Base-by-base conservation (phyloP, 2,797 vertebrate genomes). In the Pelodytes ibericus region DNA sequence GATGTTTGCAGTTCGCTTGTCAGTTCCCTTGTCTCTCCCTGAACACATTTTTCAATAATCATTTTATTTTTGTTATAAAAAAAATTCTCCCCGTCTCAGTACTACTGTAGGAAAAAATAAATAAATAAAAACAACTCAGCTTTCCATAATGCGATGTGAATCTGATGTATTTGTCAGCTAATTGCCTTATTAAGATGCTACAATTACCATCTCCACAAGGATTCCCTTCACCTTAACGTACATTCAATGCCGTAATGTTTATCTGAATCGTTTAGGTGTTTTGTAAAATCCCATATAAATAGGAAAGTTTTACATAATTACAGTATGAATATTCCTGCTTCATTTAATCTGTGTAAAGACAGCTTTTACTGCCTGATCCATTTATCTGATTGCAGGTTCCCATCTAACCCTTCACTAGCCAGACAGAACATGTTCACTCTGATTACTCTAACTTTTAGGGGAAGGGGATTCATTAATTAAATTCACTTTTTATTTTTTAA, bases 101-200 rank as follows among this genome's bases (percentile, higher is more conserved):
- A n/a, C n/a, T n/a, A n/a, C n/a, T n/a, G n/a, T n/a, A n/a, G n/a
- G n/a, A n/a, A n/a, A n/a, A n/a, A n/a, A n/a, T n/a, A n/a, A n/a
- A n/a, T n/a, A n/a, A n/a, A n/a, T n/a, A n/a, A n/a, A n/a, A n/a
- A n/a, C n/a, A n/a, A n/a, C n/a, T n/a, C n/a, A n/a, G n/a, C n/a
- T n/a, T n/a, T n/a, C n/a, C n/a, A n/a, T n/a, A n/a, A n/a, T n/a
- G n/a, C n/a, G 60, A 64, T 71, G 64, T 77, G 74, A 64, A 77
- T 77, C 59, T 71, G 59, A 77, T 77, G 59, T 71, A 71, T 77
- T 77, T 71, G 47, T 77, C 51, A 59, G 60, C 68, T 71, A 77
- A 77, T 77, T 77, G 68, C 75, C 53, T 77, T 77, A 71, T 77
- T 77, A 77, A 77, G 68, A 77, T 77, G 68, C 68, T 49, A 51